Evolutionary conservation across 2,888 invertebrate genomes (phyloP).

Genomic region (Auanema freiburgensis): DNA sequence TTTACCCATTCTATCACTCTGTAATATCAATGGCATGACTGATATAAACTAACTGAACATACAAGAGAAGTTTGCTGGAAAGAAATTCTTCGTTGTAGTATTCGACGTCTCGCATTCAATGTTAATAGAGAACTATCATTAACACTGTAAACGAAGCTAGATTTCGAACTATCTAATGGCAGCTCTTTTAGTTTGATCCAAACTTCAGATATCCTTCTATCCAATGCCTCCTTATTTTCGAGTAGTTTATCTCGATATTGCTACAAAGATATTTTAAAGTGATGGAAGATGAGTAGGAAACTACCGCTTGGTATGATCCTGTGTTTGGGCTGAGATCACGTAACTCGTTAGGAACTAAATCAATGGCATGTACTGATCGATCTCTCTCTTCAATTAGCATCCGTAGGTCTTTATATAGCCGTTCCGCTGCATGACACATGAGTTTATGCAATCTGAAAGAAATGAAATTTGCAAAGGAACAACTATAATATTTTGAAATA

Average conservation of each 20-base stretch:
- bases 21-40: constrained; percentile 4
- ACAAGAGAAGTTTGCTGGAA: constrained; percentile 5
- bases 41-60: too few relatives aligned
- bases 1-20: background rate
- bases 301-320: constrained; percentile 29
- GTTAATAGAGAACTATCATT: constrained; percentile 13
- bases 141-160: constrained; percentile 16
- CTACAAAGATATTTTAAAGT: constrained; percentile 22
- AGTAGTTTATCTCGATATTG: constrained; percentile 32
- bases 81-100: constrained; percentile 8
- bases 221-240: constrained; percentile 35
- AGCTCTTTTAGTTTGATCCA: constrained; percentile 20
- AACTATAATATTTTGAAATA: too few relatives aligned
- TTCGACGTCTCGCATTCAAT: constrained; percentile 13
- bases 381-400: constrained; percentile 36
- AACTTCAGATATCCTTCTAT: constrained; percentile 31
- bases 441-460: constrained; percentile 24
- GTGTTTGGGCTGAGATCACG: constrained; percentile 28
- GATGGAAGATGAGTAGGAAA: background rate
- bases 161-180: constrained; percentile 2
- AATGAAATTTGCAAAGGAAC: too few relatives aligned
- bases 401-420: constrained; percentile 30
- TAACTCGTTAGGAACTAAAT: constrained; percentile 21
- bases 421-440: constrained; percentile 24
- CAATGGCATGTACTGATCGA: constrained; percentile 27